Evolutionary conservation across 2,113 vertebrate genomes (phyloP), one percentile per base, ranked within the genome.

Genomic region (Henicopernis longicauda): DNA sequence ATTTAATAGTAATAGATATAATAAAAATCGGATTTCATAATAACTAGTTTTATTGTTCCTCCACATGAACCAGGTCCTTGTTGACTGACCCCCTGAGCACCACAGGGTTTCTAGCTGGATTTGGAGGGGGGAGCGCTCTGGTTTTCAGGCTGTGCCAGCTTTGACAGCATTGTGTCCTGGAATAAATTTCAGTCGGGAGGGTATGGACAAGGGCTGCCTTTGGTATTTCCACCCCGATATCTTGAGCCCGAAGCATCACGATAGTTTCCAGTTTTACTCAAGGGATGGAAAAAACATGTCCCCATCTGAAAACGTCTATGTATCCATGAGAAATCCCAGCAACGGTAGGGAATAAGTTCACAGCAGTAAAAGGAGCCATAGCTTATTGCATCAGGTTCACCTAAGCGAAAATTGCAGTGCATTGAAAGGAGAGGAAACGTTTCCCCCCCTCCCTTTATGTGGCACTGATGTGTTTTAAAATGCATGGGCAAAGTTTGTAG

Each of bases 171-270:
- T 98, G 58, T 93, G 83, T 26, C 88, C 97, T 14, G 97, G 96
- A 93, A 98, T 98, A 96, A 98, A 98, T 96, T 98, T 98, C 91
- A 98, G 96, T 11, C 95, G 90, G 95, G 97, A 98, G 4, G 94
- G 98, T 29, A 98, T 97, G 73, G 98, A 98, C 89, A 95, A 98
- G 96, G 98, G 98, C 94, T 97, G 95, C 23, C 57, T 98, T 59
- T 98, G 93, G 57, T 99, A 98, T 82, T 89, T 89, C 13, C 97
- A 98, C 96, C 87, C 69, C 0, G 13, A 25, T 57, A 50, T 92
- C 25, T 55, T 77, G 10, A 97, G 90, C 47, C 95, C 93, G 82
- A 98, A 97, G 95, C 98, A 97, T 67, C 87, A 55, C 29, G 96
- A 98, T 95, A 97, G 90, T 86, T 98, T 98, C 94, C 96, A 97